phyloP scores from a whole-genome alignment of 1,140 invertebrate genomes.

The Xylocopa sonorina region DNA sequence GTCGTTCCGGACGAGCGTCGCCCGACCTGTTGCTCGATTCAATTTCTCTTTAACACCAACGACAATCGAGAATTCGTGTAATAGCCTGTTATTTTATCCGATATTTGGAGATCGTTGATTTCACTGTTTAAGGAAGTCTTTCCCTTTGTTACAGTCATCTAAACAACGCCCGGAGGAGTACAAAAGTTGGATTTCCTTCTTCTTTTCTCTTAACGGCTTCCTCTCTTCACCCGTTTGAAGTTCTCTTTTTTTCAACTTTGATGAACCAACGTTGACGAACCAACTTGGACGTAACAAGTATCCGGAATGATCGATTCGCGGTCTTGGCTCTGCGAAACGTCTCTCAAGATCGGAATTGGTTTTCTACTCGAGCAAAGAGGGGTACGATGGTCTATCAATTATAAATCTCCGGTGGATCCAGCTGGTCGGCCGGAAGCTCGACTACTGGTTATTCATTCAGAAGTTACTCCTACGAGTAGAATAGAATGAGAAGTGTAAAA shows the following conservation, averaged over 20 bases:
- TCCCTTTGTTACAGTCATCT: background rate
- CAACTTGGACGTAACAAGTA: slow-evolving; percentile 15
- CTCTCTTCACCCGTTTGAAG: background rate
- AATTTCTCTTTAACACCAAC: background rate
- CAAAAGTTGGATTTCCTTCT: background rate
- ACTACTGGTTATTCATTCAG: slow-evolving; percentile 9
- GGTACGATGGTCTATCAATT: slow-evolving; percentile 6
- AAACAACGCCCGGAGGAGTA: background rate
- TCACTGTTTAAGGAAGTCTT: background rate
- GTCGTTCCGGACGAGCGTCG: too few relatives aligned
- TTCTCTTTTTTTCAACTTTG: background rate
- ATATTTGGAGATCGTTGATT: background rate
- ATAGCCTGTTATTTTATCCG: background rate
- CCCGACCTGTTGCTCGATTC: background rate
- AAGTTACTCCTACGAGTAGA: too few relatives aligned
- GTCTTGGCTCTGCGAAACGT: background rate
- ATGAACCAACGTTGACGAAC: too few relatives aligned
- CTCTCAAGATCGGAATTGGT: slow-evolving; percentile 7
- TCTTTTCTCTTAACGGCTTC: background rate
- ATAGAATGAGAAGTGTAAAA: background rate
- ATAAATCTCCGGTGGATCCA: slow-evolving; percentile 7
- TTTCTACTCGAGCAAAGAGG: background rate
- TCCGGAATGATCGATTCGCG: slow-evolving; percentile 20
- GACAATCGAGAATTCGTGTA: background rate
- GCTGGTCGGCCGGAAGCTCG: background rate